Evolutionary conservation across 1,140 invertebrate genomes (phyloP).

Genomic region (Drosophila sp.): DNA sequence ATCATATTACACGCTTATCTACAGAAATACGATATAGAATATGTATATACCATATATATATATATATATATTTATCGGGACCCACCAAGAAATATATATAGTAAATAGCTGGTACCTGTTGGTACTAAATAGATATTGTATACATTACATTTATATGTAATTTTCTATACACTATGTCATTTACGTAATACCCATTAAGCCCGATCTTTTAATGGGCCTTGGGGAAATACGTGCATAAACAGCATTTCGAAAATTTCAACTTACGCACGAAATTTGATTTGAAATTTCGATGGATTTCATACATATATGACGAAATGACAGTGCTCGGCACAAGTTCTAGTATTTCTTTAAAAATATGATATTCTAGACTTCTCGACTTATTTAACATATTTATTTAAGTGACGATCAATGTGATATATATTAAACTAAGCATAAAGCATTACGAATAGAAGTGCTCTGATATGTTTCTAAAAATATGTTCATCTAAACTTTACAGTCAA

Average conservation of each 20-base stretch:
- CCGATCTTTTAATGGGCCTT: slow-evolving; percentile 10
- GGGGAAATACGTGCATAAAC: slow-evolving; percentile 21
- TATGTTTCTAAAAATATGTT: too few species aligned
- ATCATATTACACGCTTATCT: slow-evolving; percentile 26
- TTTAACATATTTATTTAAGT: too few species aligned
- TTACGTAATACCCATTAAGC: slow-evolving; percentile 8
- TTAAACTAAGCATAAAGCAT: too few species aligned
- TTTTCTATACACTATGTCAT: background rate
- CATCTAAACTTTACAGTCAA: too few species aligned
- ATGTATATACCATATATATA: background rate
- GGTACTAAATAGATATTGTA: background rate
- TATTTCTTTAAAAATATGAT: too few species aligned
- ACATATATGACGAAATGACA: background rate
- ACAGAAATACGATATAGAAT: slow-evolving; percentile 4
- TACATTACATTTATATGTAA: too few species aligned
- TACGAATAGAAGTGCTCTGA: too few species aligned
- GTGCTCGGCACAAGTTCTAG: too few species aligned
- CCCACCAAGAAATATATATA: background rate
- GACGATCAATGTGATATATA: too few species aligned
- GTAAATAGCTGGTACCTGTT: slow-evolving; percentile 2
- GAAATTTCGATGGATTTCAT: background rate
- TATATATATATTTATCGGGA: slow-evolving; percentile 1
- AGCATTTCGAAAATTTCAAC: slow-evolving; percentile 6
- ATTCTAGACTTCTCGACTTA: too few species aligned
- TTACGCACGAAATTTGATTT: slow-evolving; percentile 25